Evolutionary conservation across 2,888 invertebrate species (phyloP), one percentile per base, ranked within the genome.

Genomic region (Chorisops tibialis): DNA sequence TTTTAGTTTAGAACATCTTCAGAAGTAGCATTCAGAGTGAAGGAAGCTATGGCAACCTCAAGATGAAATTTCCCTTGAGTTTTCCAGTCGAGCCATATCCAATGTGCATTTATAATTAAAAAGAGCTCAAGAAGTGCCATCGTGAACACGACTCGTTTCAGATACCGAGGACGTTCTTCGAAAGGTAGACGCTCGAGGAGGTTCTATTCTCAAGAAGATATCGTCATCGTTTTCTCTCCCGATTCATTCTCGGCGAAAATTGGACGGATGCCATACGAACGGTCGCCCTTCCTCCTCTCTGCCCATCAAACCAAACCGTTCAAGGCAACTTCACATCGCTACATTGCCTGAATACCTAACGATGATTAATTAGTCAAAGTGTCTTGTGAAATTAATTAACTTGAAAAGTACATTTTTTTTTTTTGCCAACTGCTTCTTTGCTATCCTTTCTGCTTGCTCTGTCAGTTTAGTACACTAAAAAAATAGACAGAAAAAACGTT

Each of bases 301-400:
- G 41, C 41, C 18, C 19, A 18, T 5, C 49, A n/a, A 30, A 11
- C 12, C 9, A n/a, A 30, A n/a, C 14, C 3, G 16, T n/a, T 18
- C 19, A n/a, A 47, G 24, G 22, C 30, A 56, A 18, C 21, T 3
- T 30, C 43, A 45, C 39, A 24, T 56, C 18, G 45, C 50, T 58
- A 62, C 62, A 62, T 54, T 56, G 21, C 56, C 48, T 56, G 62
- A 63, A 60, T 63, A 16, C 54, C 60, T 63, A 63, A 63, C 60
- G 63, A 63, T 63, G 63, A 63, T 63, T 63, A 63, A 63, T 63
- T 63, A 60, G 60, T 45, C 56, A 63, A 51, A 63, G 63, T 63
- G 63, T 63, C 63, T 63, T 59, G 54, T 60, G 52, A 60, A 63
- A 63, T 63, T 63, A 63, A 63, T 63, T 63, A 63, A 63, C 59